Base-by-base conservation (phyloP, 2,888 invertebrate genomes). In the Phalangium opilio region DNA sequence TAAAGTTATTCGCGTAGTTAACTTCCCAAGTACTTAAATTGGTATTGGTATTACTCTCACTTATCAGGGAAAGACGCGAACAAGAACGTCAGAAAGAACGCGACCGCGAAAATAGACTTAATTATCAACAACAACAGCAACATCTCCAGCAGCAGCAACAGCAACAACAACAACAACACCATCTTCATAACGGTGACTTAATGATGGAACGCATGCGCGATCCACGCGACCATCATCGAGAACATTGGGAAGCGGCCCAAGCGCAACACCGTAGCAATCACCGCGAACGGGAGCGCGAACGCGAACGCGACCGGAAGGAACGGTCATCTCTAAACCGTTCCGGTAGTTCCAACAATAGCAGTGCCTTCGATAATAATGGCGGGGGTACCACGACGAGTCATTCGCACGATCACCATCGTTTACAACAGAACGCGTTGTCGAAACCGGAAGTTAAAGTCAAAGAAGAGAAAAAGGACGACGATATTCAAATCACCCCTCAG, bases 61-160 rank as follows among this genome's bases (percentile, higher is more conserved):
- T 18, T 36, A 20, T 39, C 35, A 47, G 52, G 42, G 52, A 52
- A 18, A 51, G 48, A 43, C 47, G 48, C 17, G 52, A 52, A 14
- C 52, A 48, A 10, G 52, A 52, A 15, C 49, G 47, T 32, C 52
- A 52, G 38, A 52, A 50, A 48, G 52, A 52, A 50, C 49, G 52
- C 5, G 27, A 27, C 27, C 27, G 27, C 8, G 27, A 27, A 8
- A 27, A 27, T 8, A 27, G 27, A 8, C 27, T 27, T 7, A 27
- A 27, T 8, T 27, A 27, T 27, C 27, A 27, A 8, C 27, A 27
- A 27, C 27, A 27, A 27, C 27, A 27, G 8, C 27, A 27, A 27
- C 46, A 19, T 17, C 21, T 10, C 3, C 42, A 14, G 14, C 44
- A 17, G 43, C 41, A n/a, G 39, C 40, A 2, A 20, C 21, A 1